These are phyloP conservation scores for Dendrocopos noguchii DNA, from an alignment of 2,113 vertebrate species.

Conservation along the genomic window DNA sequence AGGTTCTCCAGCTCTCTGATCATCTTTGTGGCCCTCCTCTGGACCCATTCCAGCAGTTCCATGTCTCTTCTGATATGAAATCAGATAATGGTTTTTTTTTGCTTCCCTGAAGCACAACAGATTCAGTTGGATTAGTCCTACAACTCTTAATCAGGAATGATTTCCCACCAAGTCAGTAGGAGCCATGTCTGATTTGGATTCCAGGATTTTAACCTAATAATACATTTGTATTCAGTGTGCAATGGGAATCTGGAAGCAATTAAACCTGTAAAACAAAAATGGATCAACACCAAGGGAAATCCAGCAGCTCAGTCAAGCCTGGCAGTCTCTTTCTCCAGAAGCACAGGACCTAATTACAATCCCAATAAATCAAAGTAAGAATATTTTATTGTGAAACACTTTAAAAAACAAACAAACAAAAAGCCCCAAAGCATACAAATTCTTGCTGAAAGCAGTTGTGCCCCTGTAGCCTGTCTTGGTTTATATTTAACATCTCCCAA, in stretches of 20 bases:
- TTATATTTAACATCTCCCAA: background rate
- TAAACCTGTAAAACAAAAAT: conserved; percentile 35
- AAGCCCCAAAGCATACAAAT: background rate
- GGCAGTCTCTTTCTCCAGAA: conserved; percentile 2
- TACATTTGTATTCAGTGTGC: background rate
- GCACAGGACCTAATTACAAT: background rate
- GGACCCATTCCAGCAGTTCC: too few species aligned
- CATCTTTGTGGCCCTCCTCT: too few species aligned
- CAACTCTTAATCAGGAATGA: background rate
- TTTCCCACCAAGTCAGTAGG: background rate
- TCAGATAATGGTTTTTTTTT: background rate
- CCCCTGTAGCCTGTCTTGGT: background rate
- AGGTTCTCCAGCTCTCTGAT: too few species aligned
- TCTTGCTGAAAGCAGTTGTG: background rate
- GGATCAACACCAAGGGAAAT: conserved; percentile 31
- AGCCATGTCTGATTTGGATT: background rate
- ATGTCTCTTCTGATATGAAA: background rate
- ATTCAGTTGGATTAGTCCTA: background rate
- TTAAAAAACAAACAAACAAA: background rate
- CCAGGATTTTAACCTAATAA: conserved; percentile 4
- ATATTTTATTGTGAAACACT: background rate
- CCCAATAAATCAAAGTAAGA: conserved; percentile 13
- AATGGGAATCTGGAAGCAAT: conserved; percentile 18
- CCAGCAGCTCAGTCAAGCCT: conserved; percentile 12
- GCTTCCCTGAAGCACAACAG: background rate